Conservation (phyloP, 92 coral and sea anemone species). For the Palythoa grandiflora region DNA sequence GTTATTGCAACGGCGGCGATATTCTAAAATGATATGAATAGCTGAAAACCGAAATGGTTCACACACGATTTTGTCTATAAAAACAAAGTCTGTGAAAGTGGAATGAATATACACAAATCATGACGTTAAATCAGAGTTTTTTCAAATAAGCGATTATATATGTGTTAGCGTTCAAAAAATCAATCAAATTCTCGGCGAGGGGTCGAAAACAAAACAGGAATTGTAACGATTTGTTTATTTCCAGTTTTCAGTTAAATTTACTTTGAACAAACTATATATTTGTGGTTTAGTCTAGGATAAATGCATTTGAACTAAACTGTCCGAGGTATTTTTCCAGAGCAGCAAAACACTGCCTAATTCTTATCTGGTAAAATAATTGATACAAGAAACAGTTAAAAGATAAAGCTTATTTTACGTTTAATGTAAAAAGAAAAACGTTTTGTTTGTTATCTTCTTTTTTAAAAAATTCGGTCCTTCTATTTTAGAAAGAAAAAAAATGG, state of each 20-base stretch:
- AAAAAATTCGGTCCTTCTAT: background rate
- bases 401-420: background rate
- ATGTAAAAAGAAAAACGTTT: background rate
- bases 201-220: constrained; percentile 26
- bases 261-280: constrained; percentile 6
- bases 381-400: background rate
- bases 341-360: background rate
- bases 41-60: background rate
- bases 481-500: background rate
- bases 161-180: constrained; percentile 23
- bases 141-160: background rate
- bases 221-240: constrained; percentile 14
- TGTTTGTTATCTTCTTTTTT: background rate
- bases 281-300: constrained; percentile 23
- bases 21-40: background rate
- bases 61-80: background rate
- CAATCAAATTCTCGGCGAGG: constrained; percentile 25
- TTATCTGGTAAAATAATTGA: constrained; percentile 11
- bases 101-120: background rate
- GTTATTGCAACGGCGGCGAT: background rate
- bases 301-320: background rate
- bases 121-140: background rate
- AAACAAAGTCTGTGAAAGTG: background rate
- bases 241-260: constrained; percentile 14
- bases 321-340: background rate